Evolutionary conservation across 2,888 invertebrate genomes (phyloP).

Genomic region (Dorcus hopei): DNA sequence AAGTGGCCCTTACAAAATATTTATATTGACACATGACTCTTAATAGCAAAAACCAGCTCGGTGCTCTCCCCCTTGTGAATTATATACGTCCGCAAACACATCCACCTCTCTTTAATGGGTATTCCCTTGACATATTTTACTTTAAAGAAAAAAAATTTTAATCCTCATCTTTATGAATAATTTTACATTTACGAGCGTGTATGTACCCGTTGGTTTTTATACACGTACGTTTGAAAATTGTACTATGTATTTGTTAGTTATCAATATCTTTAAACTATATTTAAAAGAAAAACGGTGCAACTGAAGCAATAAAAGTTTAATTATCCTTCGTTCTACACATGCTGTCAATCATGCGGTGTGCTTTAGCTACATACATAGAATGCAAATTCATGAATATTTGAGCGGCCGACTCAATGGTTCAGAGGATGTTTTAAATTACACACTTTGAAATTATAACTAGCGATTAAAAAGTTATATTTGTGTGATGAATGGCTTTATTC

Average conservation of each 20-base stretch:
- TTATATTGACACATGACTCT: slow-evolving; percentile 49
- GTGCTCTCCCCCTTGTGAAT: slow-evolving; percentile 12
- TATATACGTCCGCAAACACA: slow-evolving; percentile 11
- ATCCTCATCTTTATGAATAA: slow-evolving; percentile 20
- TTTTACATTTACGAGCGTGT: neutral
- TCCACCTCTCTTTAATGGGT: slow-evolving; percentile 1
- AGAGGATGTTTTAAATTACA: neutral
- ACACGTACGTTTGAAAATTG: too few species aligned
- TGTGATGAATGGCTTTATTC: neutral
- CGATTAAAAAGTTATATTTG: neutral
- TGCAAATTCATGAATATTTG: neutral
- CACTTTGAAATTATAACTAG: neutral
- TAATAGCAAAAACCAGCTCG: slow-evolving; percentile 32
- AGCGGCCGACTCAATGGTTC: neutral
- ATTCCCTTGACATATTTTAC: slow-evolving; percentile 1
- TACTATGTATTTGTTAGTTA: too few species aligned
- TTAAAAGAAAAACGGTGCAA: too few species aligned
- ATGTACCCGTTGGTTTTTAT: too few species aligned
- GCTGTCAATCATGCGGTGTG: neutral
- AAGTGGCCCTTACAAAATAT: slow-evolving; percentile 46
- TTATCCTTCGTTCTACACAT: neutral
- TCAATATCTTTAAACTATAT: too few species aligned
- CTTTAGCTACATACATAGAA: neutral
- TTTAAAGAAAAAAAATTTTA: slow-evolving; percentile 8
- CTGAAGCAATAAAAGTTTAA: neutral